These are phyloP conservation scores for Drosophila nigricruria DNA, from an alignment of 2,888 invertebrate species.

Conservation along the genomic window DNA sequence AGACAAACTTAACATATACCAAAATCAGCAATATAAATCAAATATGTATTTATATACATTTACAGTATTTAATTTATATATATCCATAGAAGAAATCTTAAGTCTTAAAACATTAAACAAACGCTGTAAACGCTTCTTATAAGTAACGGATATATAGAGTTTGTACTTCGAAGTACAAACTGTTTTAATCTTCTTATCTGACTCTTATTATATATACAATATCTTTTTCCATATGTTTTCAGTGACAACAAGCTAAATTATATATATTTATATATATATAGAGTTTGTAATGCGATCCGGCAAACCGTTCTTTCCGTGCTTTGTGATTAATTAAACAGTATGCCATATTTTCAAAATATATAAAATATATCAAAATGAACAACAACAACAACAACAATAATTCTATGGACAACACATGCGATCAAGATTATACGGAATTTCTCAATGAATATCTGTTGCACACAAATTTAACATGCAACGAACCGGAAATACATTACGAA, in stretches of 20 bases:
- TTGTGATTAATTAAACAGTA: constrained; percentile 56
- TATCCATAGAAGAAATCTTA: too few species aligned
- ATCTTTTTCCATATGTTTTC: constrained; percentile 7
- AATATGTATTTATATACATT: not conserved
- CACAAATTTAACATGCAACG: constrained; percentile 80
- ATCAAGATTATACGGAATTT: constrained; percentile 85
- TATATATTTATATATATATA: constrained; percentile 2
- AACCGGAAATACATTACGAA: constrained; percentile 84
- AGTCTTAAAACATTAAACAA: not conserved
- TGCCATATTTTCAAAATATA: constrained; percentile 52
- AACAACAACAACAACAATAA: constrained; percentile 48
- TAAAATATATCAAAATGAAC: constrained; percentile 71
- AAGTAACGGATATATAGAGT: not conserved
- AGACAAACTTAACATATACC: not conserved
- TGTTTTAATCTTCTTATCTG: not conserved
- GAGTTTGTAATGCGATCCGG: constrained; percentile 14
- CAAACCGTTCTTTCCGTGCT: constrained; percentile 13
- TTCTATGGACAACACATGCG: constrained; percentile 82
- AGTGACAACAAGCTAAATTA: constrained; percentile 14
- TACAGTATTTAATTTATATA: not conserved
- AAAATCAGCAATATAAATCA: not conserved
- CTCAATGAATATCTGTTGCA: constrained; percentile 84
- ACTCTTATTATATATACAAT: not conserved
- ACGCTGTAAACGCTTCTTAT: not conserved
- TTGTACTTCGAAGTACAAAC: too few species aligned